These are phyloP conservation scores for Stenchaetothrips biformis DNA, from an alignment of 2,888 invertebrate species.

Conservation along the genomic window DNA sequence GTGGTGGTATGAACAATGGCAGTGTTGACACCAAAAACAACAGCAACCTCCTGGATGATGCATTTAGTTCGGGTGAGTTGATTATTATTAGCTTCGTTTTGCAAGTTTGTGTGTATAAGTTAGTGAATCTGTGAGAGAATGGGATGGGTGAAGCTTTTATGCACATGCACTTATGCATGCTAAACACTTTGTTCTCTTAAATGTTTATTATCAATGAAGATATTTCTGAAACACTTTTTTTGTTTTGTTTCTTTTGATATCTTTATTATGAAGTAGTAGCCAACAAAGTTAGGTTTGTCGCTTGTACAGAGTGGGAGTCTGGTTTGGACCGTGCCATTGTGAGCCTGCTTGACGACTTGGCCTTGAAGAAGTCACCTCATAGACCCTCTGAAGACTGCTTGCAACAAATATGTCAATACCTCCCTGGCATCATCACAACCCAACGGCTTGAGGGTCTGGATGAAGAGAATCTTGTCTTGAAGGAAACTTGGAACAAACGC, in stretches of 20 bases:
- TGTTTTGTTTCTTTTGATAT: too few relatives aligned
- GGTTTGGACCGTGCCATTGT: constrained; percentile 15
- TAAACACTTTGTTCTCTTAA: too few relatives aligned
- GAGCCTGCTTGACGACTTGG: constrained; percentile 5
- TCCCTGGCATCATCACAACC: not conserved
- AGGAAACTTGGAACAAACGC: not conserved
- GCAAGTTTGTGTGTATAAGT: not conserved
- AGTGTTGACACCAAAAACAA: not conserved
- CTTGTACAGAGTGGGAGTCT: constrained; percentile 18
- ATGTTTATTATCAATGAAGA: too few relatives aligned
- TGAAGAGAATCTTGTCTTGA: not conserved
- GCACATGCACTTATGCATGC: too few relatives aligned
- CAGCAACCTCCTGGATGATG: constrained; percentile 6
- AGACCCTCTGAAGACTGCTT: constrained; percentile 3
- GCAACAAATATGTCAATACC: not conserved
- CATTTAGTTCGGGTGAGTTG: constrained; percentile 7
- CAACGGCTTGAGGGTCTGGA: constrained; percentile 10
- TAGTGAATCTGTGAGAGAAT: too few relatives aligned
- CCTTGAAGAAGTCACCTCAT: not conserved
- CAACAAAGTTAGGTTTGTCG: constrained; percentile 4
- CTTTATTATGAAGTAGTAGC: not conserved
- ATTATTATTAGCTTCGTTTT: not conserved
- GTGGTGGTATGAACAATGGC: not conserved
- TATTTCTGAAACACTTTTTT: too few relatives aligned
- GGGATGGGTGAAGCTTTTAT: too few relatives aligned